Base-by-base conservation (phyloP, 2,888 invertebrate genomes). In the Megalurothrips usitatus region DNA sequence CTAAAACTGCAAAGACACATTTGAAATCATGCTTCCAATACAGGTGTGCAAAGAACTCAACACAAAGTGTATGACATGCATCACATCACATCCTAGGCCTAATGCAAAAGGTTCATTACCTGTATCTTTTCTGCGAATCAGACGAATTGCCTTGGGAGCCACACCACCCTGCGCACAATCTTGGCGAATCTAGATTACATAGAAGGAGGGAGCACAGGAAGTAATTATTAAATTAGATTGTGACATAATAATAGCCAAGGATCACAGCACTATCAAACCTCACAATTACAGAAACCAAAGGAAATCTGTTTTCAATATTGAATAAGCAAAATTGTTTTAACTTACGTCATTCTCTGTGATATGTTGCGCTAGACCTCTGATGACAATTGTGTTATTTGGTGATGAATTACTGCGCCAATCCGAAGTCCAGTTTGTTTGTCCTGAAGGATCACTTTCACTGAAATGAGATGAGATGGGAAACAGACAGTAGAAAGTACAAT, bases 91-190 rank as follows among this genome's bases (percentile, higher is more conserved):
- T 43, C 34, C 34, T 43, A 4, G 34, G 34, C 34, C 34, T 6
- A 43, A 43, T 43, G 34, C 6, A 19, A 58, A 58, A 6, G 23
- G 68, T 79, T 86, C 86, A 88, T 90, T 92, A 94, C 94, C 94
- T 91, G 95, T 94, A 86, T 94, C 93, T 89, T 93, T 93, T 88
- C 94, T 93, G 85, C 95, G 90, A 86, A 96, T 95, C 75, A 96
- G 89, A 79, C 96, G 90, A 85, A 96, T 94, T 86, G 95, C 95
- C 86, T 92, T 92, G 2, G 94, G 92, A 87, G 92, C 91, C 83
- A 95, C 89, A 83, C 93, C 92, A 87, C 92, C 92, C 85, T 91
- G 91, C 84, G 93, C 90, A 84, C 95, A 91, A 85, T 94, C 94
- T 86, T 92, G 92, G 84, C 93, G 91, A 84, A 96, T 94, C 94